phyloP scores from a whole-genome alignment of 1,140 invertebrate genomes.

The Diorhabda carinulata region DNA sequence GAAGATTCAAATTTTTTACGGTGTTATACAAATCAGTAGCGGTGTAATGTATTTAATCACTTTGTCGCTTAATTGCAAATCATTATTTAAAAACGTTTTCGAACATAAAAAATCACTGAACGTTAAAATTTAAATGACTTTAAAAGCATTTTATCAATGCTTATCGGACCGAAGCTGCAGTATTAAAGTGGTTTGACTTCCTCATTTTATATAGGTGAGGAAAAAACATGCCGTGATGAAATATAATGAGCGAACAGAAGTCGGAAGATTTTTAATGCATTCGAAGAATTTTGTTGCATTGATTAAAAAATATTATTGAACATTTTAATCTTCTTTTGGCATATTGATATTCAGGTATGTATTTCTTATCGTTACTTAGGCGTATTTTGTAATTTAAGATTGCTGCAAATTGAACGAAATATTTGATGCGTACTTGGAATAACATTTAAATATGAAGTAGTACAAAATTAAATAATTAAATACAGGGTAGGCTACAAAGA shows the following conservation, averaged over 20 bases:
- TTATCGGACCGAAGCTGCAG: constrained; percentile 9
- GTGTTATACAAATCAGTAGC: neutral
- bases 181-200: constrained; percentile 8
- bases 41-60: neutral
- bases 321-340: too few species aligned
- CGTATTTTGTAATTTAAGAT: too few species aligned
- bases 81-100: constrained; percentile 5
- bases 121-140: constrained; percentile 11
- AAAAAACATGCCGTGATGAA: neutral
- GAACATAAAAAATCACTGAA: constrained; percentile 4
- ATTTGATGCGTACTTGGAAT: too few species aligned
- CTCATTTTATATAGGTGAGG: constrained; percentile 8
- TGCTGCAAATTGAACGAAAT: too few species aligned
- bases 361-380: too few species aligned
- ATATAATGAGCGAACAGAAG: neutral
- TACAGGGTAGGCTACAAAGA: too few species aligned
- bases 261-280: neutral
- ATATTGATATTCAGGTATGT: too few species aligned
- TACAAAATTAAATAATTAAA: too few species aligned
- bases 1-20: too few species aligned
- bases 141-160: constrained; percentile 9
- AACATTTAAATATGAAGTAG: too few species aligned
- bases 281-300: neutral
- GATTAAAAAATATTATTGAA: neutral
- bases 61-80: neutral